Conservation (phyloP, 2,797 vertebrate species). For the Pipistrellus nathusii region DNA sequence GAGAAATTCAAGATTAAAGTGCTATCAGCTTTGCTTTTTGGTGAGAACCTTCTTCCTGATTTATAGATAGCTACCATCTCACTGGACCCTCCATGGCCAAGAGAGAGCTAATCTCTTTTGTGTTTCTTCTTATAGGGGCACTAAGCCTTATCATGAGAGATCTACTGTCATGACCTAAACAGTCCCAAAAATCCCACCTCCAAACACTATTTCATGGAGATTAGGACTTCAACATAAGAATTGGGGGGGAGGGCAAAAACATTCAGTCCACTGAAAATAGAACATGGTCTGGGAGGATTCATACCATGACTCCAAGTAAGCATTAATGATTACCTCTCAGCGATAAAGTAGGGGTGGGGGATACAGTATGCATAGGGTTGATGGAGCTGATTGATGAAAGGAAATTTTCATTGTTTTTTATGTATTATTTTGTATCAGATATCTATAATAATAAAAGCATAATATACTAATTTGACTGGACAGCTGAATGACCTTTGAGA, state of each 20-base stretch:
- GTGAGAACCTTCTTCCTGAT: background rate
- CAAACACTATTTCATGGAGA: background rate
- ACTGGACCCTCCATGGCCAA: background rate
- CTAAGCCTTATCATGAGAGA: background rate
- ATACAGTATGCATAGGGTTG: background rate
- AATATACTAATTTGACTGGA: too few species aligned
- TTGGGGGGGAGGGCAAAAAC: background rate
- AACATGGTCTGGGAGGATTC: background rate
- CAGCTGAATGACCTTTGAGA: too few species aligned
- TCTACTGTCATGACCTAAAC: background rate
- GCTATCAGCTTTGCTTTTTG: background rate
- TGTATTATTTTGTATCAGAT: background rate
- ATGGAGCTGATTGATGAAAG: background rate
- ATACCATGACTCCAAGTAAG: background rate
- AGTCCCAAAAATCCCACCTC: background rate
- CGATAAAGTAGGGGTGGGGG: background rate
- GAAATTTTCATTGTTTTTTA: background rate
- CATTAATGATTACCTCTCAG: background rate
- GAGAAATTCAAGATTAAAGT: background rate
- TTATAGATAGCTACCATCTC: background rate
- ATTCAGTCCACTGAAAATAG: background rate
- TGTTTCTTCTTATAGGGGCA: background rate
- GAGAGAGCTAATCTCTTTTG: background rate
- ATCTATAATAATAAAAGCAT: too few species aligned
- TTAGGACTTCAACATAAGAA: background rate